Evolutionary conservation across 2,113 vertebrate genomes (phyloP), one percentile per base, ranked within the genome.

Genomic region (Perca schrenkii): DNA sequence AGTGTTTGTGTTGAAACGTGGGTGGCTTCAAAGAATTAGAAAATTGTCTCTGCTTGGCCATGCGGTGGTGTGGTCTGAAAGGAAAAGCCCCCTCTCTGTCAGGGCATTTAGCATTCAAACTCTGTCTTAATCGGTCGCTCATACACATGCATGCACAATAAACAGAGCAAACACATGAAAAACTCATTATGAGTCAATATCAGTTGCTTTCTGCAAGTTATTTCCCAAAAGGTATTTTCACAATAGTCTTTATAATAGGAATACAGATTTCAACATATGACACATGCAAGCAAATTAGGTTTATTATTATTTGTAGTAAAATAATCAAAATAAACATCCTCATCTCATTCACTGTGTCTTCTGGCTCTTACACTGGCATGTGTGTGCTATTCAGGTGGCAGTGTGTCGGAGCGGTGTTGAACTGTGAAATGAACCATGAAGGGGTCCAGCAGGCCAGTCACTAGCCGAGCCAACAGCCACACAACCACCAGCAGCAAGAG

Each of bases 361-460:
- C 11, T 54, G n/a, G 5, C 43, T 68, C 64, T 84, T 67, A 82
- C 53, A 57, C 21, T 74, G 68, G 22, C 63, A 28, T 73, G 79
- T 73, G 81, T 87, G 65, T 47, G 49, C 72, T 85, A 76, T 72
- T 87, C 86, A 93, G 93, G 83, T 89, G 88, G 79, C 72, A 79
- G 72, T 19, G 64, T 79, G 84, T 89, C 47, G 46, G 61, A 70
- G 80, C 60, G 4, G 79, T 54, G 82, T 73, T 77, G 49, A 83
- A 75, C 78, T 86, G 80, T 87, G 90, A 92, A 86, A 90, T 89
- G 89, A 92, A 84, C 87, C 89, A 93, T 94, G 93, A 88, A 90
- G 77, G 74, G 53, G 52, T 67, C 76, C 84, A 79, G 83, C 72
- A 80, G 70, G 78, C 67, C 75, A 7, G 78, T 70, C 80, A 90